Evolutionary conservation across 2,797 vertebrate genomes (phyloP), one percentile per base, ranked within the genome.

Genomic region (Coregonus ussuriensis): DNA sequence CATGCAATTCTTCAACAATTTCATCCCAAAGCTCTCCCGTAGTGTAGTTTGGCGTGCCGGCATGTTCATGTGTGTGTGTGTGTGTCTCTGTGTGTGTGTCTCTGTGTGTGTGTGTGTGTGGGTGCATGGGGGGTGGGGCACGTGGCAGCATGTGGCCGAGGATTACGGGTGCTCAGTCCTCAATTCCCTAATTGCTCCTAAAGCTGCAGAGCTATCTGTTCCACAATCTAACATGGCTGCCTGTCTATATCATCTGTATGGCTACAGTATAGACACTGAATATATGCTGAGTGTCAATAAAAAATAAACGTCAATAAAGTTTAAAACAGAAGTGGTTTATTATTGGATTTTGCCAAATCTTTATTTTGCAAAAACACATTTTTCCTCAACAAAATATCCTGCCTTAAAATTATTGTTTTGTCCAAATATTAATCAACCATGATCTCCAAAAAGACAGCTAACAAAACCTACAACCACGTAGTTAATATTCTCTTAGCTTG

Each of bases 101-200:
- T 25, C 11, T 53, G 70, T 71, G 70, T 71, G 47, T 52, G 47
- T 52, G 9, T 15, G 37, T 29, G 11, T 53, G 70, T 6, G 33
- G 37, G 35, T 41, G 69, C 62, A 75, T 25, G 6, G 18, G 35
- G 85, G 87, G 85, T 87, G 84, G 67, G 77, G 87, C 86, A 88
- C 65, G 74, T 65, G 71, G 25, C 79, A 82, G 84, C 29, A 41
- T 70, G 54, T 59, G 74, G 54, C 69, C 76, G 72, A 79, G 92
- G 93, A 94, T 94, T 94, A 94, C 66, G 82, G 78, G 86, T 83
- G 89, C 85, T 92, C 89, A 90, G 87, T 91, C 88, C 85, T 93
- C 89, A 89, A 81, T 91, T 91, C 90, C 86, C 91, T 84, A 89
- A 91, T 92, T 93, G 91, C 89, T 91, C 87, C 74, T 86, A 86